These are phyloP conservation scores for Laupala kohalensis DNA, from an alignment of 1,140 invertebrate species.

Conservation along the genomic window DNA sequence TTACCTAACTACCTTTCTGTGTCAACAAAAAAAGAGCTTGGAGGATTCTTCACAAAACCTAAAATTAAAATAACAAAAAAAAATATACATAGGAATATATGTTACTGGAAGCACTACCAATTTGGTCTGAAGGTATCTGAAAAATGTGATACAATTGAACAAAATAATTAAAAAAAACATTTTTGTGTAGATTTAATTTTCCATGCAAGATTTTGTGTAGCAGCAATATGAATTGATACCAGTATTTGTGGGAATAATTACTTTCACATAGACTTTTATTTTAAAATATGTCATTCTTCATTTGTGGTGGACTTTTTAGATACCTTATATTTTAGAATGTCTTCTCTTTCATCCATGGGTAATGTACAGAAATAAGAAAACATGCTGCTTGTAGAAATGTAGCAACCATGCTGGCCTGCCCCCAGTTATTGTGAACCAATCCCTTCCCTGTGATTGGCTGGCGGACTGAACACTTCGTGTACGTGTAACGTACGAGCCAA, in stretches of 20 bases:
- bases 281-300: not conserved
- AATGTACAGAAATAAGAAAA: not conserved
- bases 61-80: conserved; percentile 13
- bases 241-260: conserved; percentile 1
- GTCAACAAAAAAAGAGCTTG: conserved; percentile 14
- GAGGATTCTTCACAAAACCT: conserved; percentile 11
- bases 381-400: not conserved
- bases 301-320: not conserved
- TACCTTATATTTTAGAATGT: conserved; percentile 2
- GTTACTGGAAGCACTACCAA: conserved; percentile 13
- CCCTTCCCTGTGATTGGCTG: conserved; percentile 1
- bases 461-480: not conserved
- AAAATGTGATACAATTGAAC: conserved; percentile 9
- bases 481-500: not conserved
- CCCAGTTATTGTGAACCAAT: not conserved
- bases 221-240: conserved; percentile 15
- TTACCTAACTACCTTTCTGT: conserved; percentile 12
- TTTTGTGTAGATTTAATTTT: conserved; percentile 14
- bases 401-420: not conserved
- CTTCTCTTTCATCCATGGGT: not conserved
- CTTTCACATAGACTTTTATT: not conserved
- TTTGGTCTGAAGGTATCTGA: conserved; percentile 13
- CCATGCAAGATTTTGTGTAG: conserved; percentile 12
- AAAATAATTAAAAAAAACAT: conserved; percentile 3
- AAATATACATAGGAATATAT: conserved; percentile 12